A percentile compares a stretch with the other conserved stretches of the same genome.
Conservation (phyloP, 2,888 invertebrate genomes). For the Aporophyla lueneburgensis region DNA sequence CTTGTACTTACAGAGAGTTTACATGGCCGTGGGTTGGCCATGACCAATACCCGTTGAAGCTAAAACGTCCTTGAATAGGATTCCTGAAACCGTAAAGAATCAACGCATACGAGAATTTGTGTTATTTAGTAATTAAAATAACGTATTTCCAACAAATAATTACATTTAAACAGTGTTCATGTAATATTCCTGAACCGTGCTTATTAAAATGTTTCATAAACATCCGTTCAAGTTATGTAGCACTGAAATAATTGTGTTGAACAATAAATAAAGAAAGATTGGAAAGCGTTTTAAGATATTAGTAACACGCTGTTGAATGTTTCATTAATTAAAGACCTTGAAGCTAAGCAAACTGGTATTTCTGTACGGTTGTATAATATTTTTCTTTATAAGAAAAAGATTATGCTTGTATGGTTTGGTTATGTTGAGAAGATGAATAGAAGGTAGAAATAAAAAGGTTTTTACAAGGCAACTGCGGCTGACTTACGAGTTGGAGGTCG, state of each 20-base stretch:
- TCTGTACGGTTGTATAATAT: too few relatives aligned
- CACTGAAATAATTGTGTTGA: constrained; percentile 26
- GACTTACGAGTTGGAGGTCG: too few relatives aligned
- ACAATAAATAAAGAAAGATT: background rate
- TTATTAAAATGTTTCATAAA: constrained; percentile 28
- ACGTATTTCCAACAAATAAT: background rate
- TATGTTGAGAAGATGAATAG: too few relatives aligned
- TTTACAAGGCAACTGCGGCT: too few relatives aligned
- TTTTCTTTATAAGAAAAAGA: too few relatives aligned
- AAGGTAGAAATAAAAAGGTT: too few relatives aligned
- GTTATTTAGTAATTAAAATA: background rate
- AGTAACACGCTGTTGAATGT: constrained; percentile 21
- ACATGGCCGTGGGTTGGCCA: background rate
- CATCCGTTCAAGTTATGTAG: background rate
- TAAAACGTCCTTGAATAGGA: constrained; percentile 6
- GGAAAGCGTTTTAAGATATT: constrained; percentile 18
- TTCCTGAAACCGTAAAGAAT: background rate
- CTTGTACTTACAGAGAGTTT: background rate
- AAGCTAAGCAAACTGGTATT: background rate
- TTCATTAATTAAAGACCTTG: constrained; percentile 20
- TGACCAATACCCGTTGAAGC: background rate
- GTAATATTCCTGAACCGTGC: constrained; percentile 2
- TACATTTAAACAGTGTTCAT: background rate
- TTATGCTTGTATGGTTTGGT: too few relatives aligned
- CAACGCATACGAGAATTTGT: background rate